Percentiles rank a stretch among this genome's conserved stretches.
These are phyloP conservation scores for Talpa occidentalis DNA, from an alignment of 2,113 vertebrate species.

Conservation along the genomic window DNA sequence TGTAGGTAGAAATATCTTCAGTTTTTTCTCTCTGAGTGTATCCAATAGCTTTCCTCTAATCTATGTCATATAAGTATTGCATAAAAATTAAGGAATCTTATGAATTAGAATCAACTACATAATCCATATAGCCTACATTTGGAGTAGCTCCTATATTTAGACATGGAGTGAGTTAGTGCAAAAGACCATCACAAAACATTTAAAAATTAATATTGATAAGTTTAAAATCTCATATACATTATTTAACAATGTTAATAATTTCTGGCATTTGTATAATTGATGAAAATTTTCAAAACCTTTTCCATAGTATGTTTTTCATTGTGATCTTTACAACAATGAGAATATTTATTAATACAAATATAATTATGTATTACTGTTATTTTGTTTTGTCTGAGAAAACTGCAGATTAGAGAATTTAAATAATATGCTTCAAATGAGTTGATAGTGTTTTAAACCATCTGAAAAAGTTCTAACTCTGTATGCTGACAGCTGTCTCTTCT, in stretches of 20 bases:
- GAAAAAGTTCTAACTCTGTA: not conserved
- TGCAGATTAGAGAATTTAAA: slow-evolving; percentile 34
- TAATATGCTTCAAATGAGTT: not conserved
- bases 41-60: not conserved
- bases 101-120: slow-evolving; percentile 11
- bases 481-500: not conserved
- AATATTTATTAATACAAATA: not conserved
- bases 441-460: not conserved
- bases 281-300: not conserved
- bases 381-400: not conserved
- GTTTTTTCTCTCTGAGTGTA: not conserved
- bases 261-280: not conserved
- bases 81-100: not conserved
- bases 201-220: slow-evolving; percentile 25
- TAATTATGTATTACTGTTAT: not conserved
- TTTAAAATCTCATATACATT: not conserved
- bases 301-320: not conserved
- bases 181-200: not conserved
- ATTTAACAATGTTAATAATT: too few relatives aligned
- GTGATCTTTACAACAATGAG: not conserved
- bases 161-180: not conserved
- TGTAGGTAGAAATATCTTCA: not conserved
- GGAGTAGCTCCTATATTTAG: not conserved
- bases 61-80: not conserved
- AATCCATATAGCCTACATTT: not conserved